Evolutionary conservation across 2,888 invertebrate genomes (phyloP), one percentile per base, ranked within the genome.

Genomic region (Lochmaea capreae): DNA sequence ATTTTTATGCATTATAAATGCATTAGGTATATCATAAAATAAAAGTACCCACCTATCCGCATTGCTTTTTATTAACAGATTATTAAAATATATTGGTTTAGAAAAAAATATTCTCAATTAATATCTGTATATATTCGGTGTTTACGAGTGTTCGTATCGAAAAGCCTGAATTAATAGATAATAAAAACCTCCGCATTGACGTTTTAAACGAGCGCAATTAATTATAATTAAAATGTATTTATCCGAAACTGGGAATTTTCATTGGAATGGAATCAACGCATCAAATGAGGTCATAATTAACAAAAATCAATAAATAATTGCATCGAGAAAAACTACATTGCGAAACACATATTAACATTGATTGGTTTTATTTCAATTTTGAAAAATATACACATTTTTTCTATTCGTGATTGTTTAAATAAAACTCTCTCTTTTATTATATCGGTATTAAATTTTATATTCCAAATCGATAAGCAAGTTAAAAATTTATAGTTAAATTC

Each of bases 141-240:
- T 54, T 54, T 16, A 54, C 18, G 16, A 16, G 18, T 54, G 16
- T 52, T 16, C 52, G n/a, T 4, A 52, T n/a, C n/a, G n/a, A 5
- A 52, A n/a, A 52, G 52, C 52, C 14, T n/a, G 52, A n/a, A 52
- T 52, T 52, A 52, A 52, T 52, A 52, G n/a, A 54, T 16, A 54
- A 18, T 54, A 18, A 54, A 54, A 54, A 54, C 10, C n/a, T 16
- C 54, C 16, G 10, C 9, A 54, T 54, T 10, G 54, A 54, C 54
- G 16, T 54, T 54, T 54, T 54, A 54, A 54, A 54, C 54, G 10
- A 54, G 8, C 10, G 54, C 54, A 18, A 54, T 54, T 16, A 16
- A 54, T 54, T 54, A 54, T 54, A 54, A 54, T 54, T 54, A 54
- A 54, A 54, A 16, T 54, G 54, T 16, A 54, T 54, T 54, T 18